Base-by-base conservation (phyloP, 2,113 vertebrate species). In the Neofelis nebulosa region DNA sequence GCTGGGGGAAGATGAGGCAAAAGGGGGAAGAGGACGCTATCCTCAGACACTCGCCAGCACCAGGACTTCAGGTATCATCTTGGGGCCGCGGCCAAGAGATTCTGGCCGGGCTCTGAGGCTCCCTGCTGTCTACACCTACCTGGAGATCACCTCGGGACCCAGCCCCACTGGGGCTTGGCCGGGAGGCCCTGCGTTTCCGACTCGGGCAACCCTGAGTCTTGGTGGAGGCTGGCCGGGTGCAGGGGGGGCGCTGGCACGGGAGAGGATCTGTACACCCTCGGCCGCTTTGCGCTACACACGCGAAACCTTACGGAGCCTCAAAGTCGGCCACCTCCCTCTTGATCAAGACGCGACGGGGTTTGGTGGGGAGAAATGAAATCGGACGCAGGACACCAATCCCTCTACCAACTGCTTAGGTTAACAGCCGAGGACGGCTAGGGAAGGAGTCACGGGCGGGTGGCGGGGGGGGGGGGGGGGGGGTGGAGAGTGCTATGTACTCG, bases 51-150 rank as follows among this genome's bases (percentile, higher is more conserved):
- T 50, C 57, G 33, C 1, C 7, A 76, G 91, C 57, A 52, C 52
- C 2, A 27, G 94, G 78, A 57, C 82, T 81, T 96, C 74, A 33
- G 81, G 84, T 69, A 29, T 84, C 38, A 86, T 66, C 97, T 80
- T 76, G 89, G 94, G 52, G 63, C 25, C 52, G 78, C 0, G 45
- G 55, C 66, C n/a, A 82, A 31, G 68, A 0, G 1, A 66, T 83
- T 73, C 13, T 63, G n/a, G n/a, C 91, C 94, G 80, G 85, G 50
- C 52, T 79, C 0, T 0, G 10, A 27, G 66, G 0, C 0, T 61
- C 74, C 31, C 87, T 45, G 68, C 31, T 74, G n/a, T 7, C 18
- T 0, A 9, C 15, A 18, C 89, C 45, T 27, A 83, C 55, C 48
- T 27, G 80, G 71, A 95, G 92, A 63, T 73, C 76, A 90, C 81